Evolutionary conservation across 2,888 invertebrate genomes (phyloP).

Genomic region (Drosophila borealis): DNA sequence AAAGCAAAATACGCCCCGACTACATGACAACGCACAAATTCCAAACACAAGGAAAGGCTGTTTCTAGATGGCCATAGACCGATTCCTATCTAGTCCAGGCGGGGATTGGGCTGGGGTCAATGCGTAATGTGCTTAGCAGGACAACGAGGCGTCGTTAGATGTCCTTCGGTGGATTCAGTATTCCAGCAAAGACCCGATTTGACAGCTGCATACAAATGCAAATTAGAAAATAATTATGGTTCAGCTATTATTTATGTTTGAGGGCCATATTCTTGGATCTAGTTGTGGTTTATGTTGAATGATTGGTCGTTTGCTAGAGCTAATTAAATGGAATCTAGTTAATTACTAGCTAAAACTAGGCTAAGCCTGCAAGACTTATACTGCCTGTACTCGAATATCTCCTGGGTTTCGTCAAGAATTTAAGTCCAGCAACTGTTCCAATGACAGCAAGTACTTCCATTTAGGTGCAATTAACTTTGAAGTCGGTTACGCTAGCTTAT

Average conservation of each 20-base stretch:
- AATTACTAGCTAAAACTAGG: conserved; percentile 20
- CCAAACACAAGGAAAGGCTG: conserved; percentile 12
- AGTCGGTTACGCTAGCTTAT: conserved; percentile 60
- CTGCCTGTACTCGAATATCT: background rate
- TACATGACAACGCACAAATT: conserved; percentile 33
- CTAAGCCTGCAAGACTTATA: background rate
- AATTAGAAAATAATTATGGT: conserved; percentile 76
- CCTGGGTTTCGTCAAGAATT: background rate
- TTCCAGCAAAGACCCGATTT: conserved; percentile 15
- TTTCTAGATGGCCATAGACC: conserved; percentile 17
- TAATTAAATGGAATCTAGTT: conserved; percentile 47
- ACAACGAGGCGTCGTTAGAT: conserved; percentile 15
- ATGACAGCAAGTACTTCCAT: conserved; percentile 20
- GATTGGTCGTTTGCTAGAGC: conserved; percentile 12
- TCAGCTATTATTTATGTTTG: conserved; percentile 43
- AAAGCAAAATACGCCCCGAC: conserved; percentile 61
- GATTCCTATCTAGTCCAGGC: conserved; percentile 20
- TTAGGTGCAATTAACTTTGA: conserved; percentile 32
- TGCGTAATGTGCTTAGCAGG: conserved; percentile 53
- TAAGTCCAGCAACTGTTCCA: background rate
- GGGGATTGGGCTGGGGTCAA: conserved; percentile 16
- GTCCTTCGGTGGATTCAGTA: conserved; percentile 20
- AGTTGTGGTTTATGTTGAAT: conserved; percentile 36
- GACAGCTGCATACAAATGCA: conserved; percentile 66
- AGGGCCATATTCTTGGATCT: conserved; percentile 11